Evolutionary conservation across 2,113 vertebrate genomes (phyloP), one percentile per base, ranked within the genome.

Genomic region (Syrmaticus mikado): DNA sequence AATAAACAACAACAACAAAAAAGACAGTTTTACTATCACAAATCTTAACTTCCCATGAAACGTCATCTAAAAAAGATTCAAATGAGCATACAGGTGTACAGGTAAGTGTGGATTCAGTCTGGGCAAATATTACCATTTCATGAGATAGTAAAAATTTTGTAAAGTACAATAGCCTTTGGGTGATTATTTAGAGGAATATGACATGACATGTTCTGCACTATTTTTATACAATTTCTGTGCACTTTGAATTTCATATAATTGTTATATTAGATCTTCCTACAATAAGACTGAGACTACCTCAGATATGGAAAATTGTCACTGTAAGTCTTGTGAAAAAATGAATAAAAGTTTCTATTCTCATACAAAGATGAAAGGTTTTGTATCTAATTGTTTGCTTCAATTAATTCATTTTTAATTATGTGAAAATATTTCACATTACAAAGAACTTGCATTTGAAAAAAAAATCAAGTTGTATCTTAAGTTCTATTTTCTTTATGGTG

Each of bases 301-400:
- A 43, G 17, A 52, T n/a, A 48, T 5, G 8, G 32, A 93, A 77
- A 90, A 52, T 12, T 48, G 8, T 1, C 28, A 64, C 5, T 7
- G 10, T 18, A 48, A 36, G 2, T 62, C 76, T 82, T 55, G 5
- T 48, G 11, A 74, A 81, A 85, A 64, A 9, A 1, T 3, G 2
- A 52, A 55, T 18, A 53, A 38, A 50, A 75, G 9, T 60, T 61
- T 41, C 12, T 67, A 8, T 45, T 72, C 58, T 21, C 6, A 43
- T n/a, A 4, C 1, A 77, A 32, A 62, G 1, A 0, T 83, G 13
- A 24, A 53, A 19, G 0, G 5, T 21, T 16, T 58, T 41, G 1
- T 10, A 3, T 36, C 14, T 15, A 53, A 53, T 8, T 74, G 6
- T 52, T 82, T 57, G 3, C 60, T 67, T 71, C 4, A 34, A 52